Conservation (phyloP, 2,113 vertebrate genomes). For the Neolamprologus sp. region DNA sequence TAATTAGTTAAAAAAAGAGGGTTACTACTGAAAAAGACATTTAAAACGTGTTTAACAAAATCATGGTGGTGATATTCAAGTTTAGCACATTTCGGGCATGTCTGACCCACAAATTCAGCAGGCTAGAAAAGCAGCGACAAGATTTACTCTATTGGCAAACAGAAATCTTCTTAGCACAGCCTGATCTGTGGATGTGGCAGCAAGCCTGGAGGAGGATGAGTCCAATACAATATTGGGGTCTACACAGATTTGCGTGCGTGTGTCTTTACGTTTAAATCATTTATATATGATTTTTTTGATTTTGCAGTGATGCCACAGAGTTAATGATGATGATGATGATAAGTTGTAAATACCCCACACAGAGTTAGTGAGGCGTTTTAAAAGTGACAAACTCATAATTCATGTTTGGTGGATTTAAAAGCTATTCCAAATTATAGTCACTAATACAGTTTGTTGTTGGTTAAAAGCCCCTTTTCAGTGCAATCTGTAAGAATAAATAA, state of each 20-base stretch:
- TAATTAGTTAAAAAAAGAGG: neutral
- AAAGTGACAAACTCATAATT: neutral
- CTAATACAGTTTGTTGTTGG: neutral
- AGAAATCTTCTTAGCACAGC: slow-evolving; percentile 59
- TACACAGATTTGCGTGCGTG: neutral
- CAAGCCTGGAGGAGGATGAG: slow-evolving; percentile 32
- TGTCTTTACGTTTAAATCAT: neutral
- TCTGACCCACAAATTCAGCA: slow-evolving; percentile 35
- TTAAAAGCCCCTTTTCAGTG: neutral
- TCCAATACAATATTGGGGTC: neutral
- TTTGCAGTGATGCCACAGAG: neutral
- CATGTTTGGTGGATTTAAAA: neutral
- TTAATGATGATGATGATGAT: neutral
- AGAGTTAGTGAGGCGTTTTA: neutral
- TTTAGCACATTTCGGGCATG: neutral
- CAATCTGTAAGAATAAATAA: neutral
- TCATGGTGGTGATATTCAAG: neutral
- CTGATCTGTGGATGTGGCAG: slow-evolving; percentile 58
- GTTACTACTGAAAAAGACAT: neutral
- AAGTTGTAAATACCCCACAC: neutral
- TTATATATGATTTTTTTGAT: neutral
- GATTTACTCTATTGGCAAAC: slow-evolving; percentile 34
- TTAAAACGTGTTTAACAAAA: neutral
- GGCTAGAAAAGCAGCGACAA: slow-evolving; percentile 12
- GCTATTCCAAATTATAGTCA: neutral